Base-by-base conservation (phyloP, 2,797 vertebrate species). In the Coilia nasus region DNA sequence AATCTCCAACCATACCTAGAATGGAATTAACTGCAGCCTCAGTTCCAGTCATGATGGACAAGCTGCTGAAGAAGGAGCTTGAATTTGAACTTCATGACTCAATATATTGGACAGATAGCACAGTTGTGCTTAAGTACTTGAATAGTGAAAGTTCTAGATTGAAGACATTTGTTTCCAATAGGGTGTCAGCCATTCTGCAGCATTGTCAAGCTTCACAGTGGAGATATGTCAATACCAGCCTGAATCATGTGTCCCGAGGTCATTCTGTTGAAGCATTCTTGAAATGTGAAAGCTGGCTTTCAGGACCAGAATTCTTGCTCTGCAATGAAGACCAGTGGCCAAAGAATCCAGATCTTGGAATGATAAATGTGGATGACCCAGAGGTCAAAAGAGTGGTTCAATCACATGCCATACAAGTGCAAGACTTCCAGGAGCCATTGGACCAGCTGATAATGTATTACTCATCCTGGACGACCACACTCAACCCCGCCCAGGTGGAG, bases 321-420 rank as follows among this genome's bases (percentile, higher is more conserved):
- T 0, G 71, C 0, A 1, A 23, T 54, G 25, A 87, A 28, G 60
- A 87, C 6, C 54, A 85, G 17, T 90, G 82, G 60, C 86, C n/a
- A 0, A 88, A 84, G 4, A 87, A 86, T 82, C 87, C 86, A 83
- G 84, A 88, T 82, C 81, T 59, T 82, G 84, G 83, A 83, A 83
- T 71, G n/a, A 1, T 88, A 44, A 60, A 88, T 12, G 11, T 81
- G 0, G n/a, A 88, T 17, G 85, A 87, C 62, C 25, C 56, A 35
- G 84, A 89, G n/a, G n/a, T n/a, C n/a, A n/a, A n/a, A n/a, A n/a
- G n/a, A n/a, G n/a, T n/a, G n/a, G n/a, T n/a, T n/a, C n/a, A n/a
- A n/a, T n/a, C n/a, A n/a, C n/a, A n/a, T n/a, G n/a, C n/a, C n/a
- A n/a, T n/a, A n/a, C n/a, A n/a, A n/a, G n/a, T n/a, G n/a, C n/a